phyloP scores from a whole-genome alignment of 2,888 invertebrate genomes.

The Atherix ibis region DNA sequence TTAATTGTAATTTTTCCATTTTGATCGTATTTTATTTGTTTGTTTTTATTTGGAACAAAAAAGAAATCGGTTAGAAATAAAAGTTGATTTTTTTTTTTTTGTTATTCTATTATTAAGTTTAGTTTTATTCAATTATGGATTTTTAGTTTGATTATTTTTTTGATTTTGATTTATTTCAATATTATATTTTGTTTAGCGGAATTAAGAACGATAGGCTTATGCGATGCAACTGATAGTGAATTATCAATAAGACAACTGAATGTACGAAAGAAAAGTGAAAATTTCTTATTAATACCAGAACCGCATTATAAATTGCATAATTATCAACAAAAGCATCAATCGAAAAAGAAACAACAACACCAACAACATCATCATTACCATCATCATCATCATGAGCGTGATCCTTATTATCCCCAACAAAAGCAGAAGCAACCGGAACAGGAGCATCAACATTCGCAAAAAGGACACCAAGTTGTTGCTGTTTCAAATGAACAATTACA shows the following conservation, averaged over 20 bases:
- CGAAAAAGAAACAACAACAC: neutral
- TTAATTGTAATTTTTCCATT: no score
- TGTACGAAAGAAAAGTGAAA: constrained; percentile 1
- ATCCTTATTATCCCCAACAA: no score
- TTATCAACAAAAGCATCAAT: neutral
- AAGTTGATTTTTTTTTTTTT: no score
- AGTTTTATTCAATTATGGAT: constrained; percentile 5
- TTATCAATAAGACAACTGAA: constrained; percentile 14
- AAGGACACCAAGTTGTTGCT: no score
- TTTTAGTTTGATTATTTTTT: constrained; percentile 11
- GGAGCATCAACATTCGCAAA: no score
- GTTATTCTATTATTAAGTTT: neutral
- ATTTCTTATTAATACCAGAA: neutral
- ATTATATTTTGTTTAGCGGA: constrained; percentile 23
- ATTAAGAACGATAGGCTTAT: constrained; percentile 21
- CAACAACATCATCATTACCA: constrained; percentile 5
- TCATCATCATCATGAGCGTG: constrained; percentile 1
- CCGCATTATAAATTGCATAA: neutral
- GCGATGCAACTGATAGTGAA: constrained; percentile 18
- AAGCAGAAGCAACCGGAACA: no score
- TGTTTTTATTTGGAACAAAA: no score
- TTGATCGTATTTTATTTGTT: no score
- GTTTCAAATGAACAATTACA: no score
- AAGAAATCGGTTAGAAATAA: no score
- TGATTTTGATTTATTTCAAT: constrained; percentile 12